Evolutionary conservation across 2,888 invertebrate species (phyloP).

Genomic region (Caenorhabditis panamensis): DNA sequence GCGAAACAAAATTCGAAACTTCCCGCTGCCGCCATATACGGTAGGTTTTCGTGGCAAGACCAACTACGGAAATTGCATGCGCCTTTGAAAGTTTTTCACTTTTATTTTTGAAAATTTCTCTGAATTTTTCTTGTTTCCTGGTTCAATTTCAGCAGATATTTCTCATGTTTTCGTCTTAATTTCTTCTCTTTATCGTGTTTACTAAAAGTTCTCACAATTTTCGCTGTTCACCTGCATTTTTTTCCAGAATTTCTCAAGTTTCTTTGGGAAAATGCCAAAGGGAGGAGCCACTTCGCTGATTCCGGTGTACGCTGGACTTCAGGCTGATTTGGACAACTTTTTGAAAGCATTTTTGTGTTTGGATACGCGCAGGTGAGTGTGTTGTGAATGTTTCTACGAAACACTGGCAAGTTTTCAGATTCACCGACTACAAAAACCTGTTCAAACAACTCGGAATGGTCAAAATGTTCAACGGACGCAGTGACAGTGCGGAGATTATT

Average conservation of each 20-base stretch:
- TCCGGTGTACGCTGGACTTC: slow-evolving; percentile 46
- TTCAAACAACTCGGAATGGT: slow-evolving; percentile 31
- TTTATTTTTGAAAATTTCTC: too few species aligned
- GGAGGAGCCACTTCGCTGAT: slow-evolving; percentile 44
- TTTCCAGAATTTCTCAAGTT: neutral
- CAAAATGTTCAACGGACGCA: slow-evolving; percentile 37
- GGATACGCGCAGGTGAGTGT: slow-evolving; percentile 16
- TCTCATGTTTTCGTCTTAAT: neutral
- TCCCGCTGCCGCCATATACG: too few species aligned
- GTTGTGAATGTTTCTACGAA: neutral
- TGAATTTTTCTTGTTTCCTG: too few species aligned
- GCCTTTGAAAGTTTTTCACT: too few species aligned
- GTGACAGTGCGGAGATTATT: slow-evolving; percentile 40
- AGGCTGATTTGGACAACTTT: slow-evolving; percentile 32
- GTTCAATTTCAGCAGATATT: too few species aligned
- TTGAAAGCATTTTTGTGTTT: slow-evolving; percentile 26
- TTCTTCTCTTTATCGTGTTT: neutral
- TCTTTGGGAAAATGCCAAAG: slow-evolving; percentile 43
- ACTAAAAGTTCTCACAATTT: too few species aligned
- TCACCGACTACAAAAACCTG: slow-evolving; percentile 36
- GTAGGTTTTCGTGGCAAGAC: too few species aligned
- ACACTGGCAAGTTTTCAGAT: slow-evolving; percentile 11
- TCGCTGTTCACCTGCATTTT: neutral
- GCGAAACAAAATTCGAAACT: neutral
- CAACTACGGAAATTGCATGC: too few species aligned